These are phyloP conservation scores for Drosophila ercepeae DNA, from an alignment of 1,140 invertebrate genomes.

Conservation along the genomic window DNA sequence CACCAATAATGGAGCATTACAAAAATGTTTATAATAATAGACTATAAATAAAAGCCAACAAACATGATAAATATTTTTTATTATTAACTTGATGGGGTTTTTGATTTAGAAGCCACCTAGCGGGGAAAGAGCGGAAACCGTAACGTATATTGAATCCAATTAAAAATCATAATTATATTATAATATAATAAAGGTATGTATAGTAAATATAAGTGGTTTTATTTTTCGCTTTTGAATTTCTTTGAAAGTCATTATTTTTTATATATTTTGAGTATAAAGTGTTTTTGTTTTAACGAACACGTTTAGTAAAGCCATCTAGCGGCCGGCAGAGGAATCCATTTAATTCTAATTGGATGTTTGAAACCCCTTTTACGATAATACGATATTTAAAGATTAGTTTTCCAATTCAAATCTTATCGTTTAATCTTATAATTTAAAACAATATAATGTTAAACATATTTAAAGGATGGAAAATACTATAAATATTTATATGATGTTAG, in stretches of 20 bases:
- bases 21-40: conserved; percentile 3
- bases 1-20: conserved; percentile 2
- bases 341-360: not conserved
- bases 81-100: not conserved
- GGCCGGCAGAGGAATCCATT: not conserved
- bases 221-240: too few relatives aligned
- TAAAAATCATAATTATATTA: too few relatives aligned
- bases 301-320: not conserved
- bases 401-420: too few relatives aligned
- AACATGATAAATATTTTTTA: not conserved
- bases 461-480: not conserved
- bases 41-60: conserved; percentile 8
- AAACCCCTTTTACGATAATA: not conserved
- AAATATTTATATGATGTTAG: not conserved
- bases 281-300: too few relatives aligned
- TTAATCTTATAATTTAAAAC: not conserved
- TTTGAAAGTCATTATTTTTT: too few relatives aligned
- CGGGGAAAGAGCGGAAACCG: not conserved
- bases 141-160: too few relatives aligned
- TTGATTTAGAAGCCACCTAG: not conserved
- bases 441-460: not conserved
- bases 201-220: not conserved
- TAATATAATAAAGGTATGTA: too few relatives aligned
- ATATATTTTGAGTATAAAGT: too few relatives aligned
- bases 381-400: not conserved